Evolutionary conservation across 2,797 vertebrate species (phyloP).

Genomic region (Cryptoblepharus egeriae): DNA sequence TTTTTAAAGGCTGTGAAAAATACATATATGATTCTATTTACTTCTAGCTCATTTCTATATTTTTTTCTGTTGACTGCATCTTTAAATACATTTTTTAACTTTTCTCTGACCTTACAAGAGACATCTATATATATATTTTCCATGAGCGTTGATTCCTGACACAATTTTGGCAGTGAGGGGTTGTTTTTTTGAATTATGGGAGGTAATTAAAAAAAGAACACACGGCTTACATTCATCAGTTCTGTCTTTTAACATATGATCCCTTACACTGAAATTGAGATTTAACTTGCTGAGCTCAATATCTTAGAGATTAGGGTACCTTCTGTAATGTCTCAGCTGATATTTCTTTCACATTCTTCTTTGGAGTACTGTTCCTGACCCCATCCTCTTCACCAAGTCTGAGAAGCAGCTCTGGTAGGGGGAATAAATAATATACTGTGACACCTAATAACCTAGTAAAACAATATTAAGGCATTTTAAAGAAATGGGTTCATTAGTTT

Average conservation of each 20-base stretch:
- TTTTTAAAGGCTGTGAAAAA: constrained; percentile 25
- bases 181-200: constrained; percentile 68
- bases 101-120: constrained; percentile 50
- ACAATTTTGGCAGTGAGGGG: constrained; percentile 54
- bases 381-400: constrained; percentile 76
- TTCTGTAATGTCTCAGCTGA: constrained; percentile 84
- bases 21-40: constrained; percentile 25
- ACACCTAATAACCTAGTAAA: constrained; percentile 71
- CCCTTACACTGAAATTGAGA: constrained; percentile 68
- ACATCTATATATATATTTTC: constrained; percentile 50
- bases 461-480: constrained; percentile 63
- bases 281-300: constrained; percentile 65
- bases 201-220: constrained; percentile 65
- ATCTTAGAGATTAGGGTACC: constrained; percentile 80
- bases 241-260: constrained; percentile 52
- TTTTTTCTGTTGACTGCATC: constrained; percentile 30
- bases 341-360: constrained; percentile 80
- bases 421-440: constrained; percentile 83
- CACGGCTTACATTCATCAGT: constrained; percentile 54
- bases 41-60: constrained; percentile 42
- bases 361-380: constrained; percentile 83
- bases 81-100: constrained; percentile 55
- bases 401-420: constrained; percentile 80
- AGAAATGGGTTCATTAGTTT: constrained; percentile 71
- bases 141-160: constrained; percentile 59